Conservation (phyloP, 1,140 invertebrate genomes). For the Monochamus saltuarius region DNA sequence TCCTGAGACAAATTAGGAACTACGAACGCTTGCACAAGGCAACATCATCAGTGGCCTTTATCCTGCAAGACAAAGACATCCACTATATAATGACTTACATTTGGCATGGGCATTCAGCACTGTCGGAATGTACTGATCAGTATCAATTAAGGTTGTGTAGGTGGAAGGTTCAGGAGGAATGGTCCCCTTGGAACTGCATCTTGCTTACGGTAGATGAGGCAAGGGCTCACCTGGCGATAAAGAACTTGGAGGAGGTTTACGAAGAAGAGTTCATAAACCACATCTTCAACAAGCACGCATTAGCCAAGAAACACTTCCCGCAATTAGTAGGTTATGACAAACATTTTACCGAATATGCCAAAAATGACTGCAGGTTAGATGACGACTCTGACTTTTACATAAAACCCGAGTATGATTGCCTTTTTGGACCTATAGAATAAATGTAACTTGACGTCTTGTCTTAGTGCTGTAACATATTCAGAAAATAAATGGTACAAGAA, state of each 20-base stretch:
- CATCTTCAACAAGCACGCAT: conserved; percentile 45
- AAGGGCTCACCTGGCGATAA: conserved; percentile 59
- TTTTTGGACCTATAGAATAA: not conserved
- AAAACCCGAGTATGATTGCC: conserved; percentile 23
- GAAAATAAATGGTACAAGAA: too few relatives aligned
- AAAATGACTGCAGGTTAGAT: conserved; percentile 25
- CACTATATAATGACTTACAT: conserved; percentile 65
- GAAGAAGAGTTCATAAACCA: conserved; percentile 55
- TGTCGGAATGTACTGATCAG: conserved; percentile 62
- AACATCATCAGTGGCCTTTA: conserved; percentile 60
- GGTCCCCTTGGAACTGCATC: conserved; percentile 75
- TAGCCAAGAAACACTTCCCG: conserved; percentile 43
- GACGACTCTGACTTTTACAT: conserved; percentile 30
- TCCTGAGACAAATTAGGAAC: conserved; percentile 60
- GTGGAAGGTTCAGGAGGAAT: conserved; percentile 60
- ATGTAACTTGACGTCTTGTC: too few relatives aligned
- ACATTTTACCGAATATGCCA: conserved; percentile 26
- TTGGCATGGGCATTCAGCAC: conserved; percentile 66
- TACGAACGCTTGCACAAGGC: conserved; percentile 59
- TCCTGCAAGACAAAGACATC: conserved; percentile 64
- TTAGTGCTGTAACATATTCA: too few relatives aligned
- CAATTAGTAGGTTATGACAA: conserved; percentile 25
- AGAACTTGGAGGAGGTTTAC: conserved; percentile 56
- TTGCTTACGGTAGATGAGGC: conserved; percentile 65
- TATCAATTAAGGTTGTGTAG: conserved; percentile 57